Conservation (phyloP, 2,113 vertebrate species). For the Puntigrus tetrazona region DNA sequence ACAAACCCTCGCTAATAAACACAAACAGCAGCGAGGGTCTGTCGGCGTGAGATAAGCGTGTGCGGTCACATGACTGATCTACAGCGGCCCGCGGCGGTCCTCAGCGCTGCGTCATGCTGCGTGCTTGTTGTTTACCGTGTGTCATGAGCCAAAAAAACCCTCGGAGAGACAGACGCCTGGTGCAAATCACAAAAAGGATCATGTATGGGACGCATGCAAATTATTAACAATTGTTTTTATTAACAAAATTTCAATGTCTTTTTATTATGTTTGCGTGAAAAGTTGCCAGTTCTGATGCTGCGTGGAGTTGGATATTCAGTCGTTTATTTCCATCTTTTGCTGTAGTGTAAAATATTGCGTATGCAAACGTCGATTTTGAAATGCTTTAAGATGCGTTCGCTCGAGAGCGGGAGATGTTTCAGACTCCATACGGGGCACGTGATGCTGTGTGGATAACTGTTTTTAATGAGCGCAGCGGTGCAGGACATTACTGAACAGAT, state of each 20-base stretch:
- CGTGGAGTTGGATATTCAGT: neutral
- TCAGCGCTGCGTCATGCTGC: slow-evolving; percentile 29
- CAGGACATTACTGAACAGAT: slow-evolving; percentile 17
- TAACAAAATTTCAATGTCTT: neutral
- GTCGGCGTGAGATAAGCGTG: neutral
- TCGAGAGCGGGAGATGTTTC: neutral
- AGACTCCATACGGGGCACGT: neutral
- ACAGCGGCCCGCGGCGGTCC: neutral
- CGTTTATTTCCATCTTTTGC: too few relatives aligned
- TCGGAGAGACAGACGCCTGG: too few relatives aligned
- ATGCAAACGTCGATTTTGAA: neutral
- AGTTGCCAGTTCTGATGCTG: neutral
- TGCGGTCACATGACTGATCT: slow-evolving; percentile 3
- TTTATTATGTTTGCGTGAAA: neutral
- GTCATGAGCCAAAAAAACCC: neutral
- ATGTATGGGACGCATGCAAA: neutral
- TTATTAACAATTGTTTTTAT: neutral
- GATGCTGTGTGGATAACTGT: neutral
- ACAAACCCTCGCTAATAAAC: neutral
- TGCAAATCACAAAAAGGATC: too few relatives aligned
- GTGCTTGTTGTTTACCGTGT: neutral
- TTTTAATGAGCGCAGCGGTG: neutral
- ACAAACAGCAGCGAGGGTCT: neutral
- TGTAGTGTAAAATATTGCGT: too few relatives aligned
- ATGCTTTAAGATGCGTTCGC: neutral